phyloP scores from a whole-genome alignment of 2,797 vertebrate genomes.

The Novumbra hubbsi region DNA sequence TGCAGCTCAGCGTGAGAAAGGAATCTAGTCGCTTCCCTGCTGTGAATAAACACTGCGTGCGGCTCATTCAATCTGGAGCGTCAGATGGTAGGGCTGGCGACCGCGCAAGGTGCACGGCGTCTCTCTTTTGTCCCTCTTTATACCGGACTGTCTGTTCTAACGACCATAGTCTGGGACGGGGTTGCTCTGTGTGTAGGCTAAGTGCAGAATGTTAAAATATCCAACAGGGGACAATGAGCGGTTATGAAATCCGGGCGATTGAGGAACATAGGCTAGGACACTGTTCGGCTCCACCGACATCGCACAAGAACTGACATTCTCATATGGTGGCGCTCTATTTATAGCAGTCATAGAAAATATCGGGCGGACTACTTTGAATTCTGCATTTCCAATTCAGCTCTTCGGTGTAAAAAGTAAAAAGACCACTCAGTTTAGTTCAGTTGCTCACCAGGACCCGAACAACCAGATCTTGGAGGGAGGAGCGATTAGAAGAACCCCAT shows the following conservation, averaged over 20 bases:
- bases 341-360: neutral
- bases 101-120: slow-evolving; percentile 28
- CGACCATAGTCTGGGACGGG: slow-evolving; percentile 14
- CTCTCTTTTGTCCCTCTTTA: slow-evolving; percentile 37
- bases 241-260: slow-evolving; percentile 2
- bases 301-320: slow-evolving; percentile 15
- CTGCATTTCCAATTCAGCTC: neutral
- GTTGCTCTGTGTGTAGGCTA: slow-evolving; percentile 8
- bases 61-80: slow-evolving; percentile 58
- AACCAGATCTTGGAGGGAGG: slow-evolving; percentile 40
- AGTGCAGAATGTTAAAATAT: neutral
- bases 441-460: slow-evolving; percentile 19
- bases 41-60: slow-evolving; percentile 64
- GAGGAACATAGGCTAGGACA: neutral
- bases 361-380: neutral
- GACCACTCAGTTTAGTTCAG: slow-evolving; percentile 15
- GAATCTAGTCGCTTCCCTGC: slow-evolving; percentile 69
- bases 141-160: slow-evolving; percentile 22
- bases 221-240: neutral
- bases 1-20: slow-evolving; percentile 58
- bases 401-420: slow-evolving; percentile 1
- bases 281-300: slow-evolving; percentile 8
- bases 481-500: slow-evolving; percentile 38
- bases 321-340: neutral
- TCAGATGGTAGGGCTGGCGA: slow-evolving; percentile 64